These are phyloP conservation scores for Chymomyza fuscimana DNA, from an alignment of 2,888 invertebrate species.

Conservation along the genomic window DNA sequence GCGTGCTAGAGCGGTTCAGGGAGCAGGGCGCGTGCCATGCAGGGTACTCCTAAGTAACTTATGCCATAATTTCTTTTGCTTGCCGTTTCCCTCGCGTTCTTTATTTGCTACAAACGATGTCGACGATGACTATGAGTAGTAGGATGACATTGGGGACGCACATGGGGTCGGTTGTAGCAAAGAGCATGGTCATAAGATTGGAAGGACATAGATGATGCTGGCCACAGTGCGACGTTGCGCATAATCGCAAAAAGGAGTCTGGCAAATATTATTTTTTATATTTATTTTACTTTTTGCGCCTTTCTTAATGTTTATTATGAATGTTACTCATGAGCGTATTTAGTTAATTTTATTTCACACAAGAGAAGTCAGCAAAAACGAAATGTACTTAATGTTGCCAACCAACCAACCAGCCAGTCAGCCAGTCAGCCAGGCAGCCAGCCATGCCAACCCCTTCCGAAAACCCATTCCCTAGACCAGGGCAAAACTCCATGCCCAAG, in stretches of 20 bases:
- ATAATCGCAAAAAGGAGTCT: constrained; percentile 72
- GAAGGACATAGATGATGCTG: constrained; percentile 24
- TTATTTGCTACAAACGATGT: constrained; percentile 34
- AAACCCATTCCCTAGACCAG: background rate
- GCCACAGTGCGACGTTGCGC: constrained; percentile 32
- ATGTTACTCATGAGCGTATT: constrained; percentile 75
- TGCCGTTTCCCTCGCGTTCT: constrained; percentile 51
- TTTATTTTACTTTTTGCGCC: constrained; percentile 63
- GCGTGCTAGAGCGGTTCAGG: constrained; percentile 16
- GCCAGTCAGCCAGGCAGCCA: constrained; percentile 4
- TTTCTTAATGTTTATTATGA: constrained; percentile 75
- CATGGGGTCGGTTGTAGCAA: background rate
- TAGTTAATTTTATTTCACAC: constrained; percentile 75
- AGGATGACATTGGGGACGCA: constrained; percentile 9
- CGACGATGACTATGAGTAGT: background rate
- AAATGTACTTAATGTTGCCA: constrained; percentile 13
- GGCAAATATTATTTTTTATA: constrained; percentile 76
- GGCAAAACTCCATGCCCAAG: background rate
- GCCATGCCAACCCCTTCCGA: constrained; percentile 4
- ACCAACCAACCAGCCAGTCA: constrained; percentile 21
- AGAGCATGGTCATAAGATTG: background rate
- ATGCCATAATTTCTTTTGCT: constrained; percentile 66
- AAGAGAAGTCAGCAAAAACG: constrained; percentile 59
- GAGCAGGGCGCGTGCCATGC: background rate
- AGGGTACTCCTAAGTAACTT: constrained; percentile 66